Percentiles rank a stretch among this genome's conserved stretches.
Evolutionary conservation across 2,888 invertebrate genomes (phyloP).

Genomic region (Julus scanicus): DNA sequence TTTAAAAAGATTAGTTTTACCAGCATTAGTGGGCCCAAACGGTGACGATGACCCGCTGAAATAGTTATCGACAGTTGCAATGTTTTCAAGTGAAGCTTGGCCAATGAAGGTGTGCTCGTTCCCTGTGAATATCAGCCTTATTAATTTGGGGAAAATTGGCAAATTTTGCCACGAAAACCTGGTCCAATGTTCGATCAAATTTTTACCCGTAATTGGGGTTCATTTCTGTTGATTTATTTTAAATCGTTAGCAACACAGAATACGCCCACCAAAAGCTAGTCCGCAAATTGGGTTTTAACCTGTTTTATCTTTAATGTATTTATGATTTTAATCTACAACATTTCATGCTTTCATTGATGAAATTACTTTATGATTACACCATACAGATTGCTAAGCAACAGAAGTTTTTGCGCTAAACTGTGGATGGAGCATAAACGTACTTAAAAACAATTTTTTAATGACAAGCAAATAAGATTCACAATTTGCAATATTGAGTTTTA

Average conservation of each 20-base stretch:
- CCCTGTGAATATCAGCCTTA: not conserved
- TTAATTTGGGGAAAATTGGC: not conserved
- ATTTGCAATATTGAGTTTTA: not conserved
- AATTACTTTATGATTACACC: not conserved
- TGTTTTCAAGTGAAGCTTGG: constrained; percentile 36
- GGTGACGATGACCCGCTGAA: constrained; percentile 41
- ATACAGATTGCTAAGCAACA: not conserved
- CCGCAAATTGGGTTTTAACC: not conserved
- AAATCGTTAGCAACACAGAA: not conserved
- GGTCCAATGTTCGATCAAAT: not conserved
- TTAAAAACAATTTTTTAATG: not conserved
- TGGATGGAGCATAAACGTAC: not conserved
- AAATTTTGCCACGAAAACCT: not conserved
- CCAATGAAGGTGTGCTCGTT: constrained; percentile 20
- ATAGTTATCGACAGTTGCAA: constrained; percentile 50
- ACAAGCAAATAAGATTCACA: not conserved
- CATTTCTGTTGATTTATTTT: not conserved
- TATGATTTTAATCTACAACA: constrained; percentile 3
- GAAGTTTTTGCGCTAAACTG: not conserved
- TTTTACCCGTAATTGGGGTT: too few relatives aligned
- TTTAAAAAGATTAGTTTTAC: constrained; percentile 37
- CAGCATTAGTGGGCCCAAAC: constrained; percentile 22
- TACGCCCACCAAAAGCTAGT: not conserved
- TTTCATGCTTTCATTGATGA: not conserved
- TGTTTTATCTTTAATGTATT: not conserved